Percentiles rank a stretch among this genome's conserved stretches.
phyloP scores from a whole-genome alignment of 92 coral and sea anemone species.

The Epizoanthus stellaris region DNA sequence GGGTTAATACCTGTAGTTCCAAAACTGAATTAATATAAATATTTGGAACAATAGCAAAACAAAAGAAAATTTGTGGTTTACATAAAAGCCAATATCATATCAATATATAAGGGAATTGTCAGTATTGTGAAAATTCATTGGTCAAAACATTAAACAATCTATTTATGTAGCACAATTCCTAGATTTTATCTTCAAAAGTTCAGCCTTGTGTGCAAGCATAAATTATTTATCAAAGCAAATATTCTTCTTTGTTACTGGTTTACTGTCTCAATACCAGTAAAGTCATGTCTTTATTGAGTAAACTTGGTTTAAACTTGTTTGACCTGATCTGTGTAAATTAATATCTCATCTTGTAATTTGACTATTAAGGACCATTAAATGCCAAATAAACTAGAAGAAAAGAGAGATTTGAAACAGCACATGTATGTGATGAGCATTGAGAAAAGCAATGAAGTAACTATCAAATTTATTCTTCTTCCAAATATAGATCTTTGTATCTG shows the following conservation, averaged over 20 bases:
- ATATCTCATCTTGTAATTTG: not conserved
- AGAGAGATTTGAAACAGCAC: too few relatives aligned
- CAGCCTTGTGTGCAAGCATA: not conserved
- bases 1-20: too few relatives aligned
- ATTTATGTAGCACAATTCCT: slow-evolving; percentile 1
- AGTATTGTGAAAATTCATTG: not conserved
- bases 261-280: not conserved
- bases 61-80: slow-evolving; percentile 1
- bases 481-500: too few relatives aligned
- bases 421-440: too few relatives aligned
- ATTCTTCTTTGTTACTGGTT: not conserved
- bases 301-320: not conserved
- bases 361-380: not conserved
- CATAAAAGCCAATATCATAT: slow-evolving; percentile 7
- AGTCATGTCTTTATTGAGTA: not conserved
- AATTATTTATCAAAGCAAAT: not conserved
- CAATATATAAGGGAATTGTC: not conserved
- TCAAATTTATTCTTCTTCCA: too few relatives aligned
- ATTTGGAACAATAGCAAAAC: not conserved
- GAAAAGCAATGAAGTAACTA: too few relatives aligned
- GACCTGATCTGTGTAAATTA: not conserved
- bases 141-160: not conserved
- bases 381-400: too few relatives aligned
- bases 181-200: slow-evolving; percentile 9
- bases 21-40: not conserved